Evolutionary conservation across 2,888 invertebrate genomes (phyloP).

Genomic region (Dasypogon diadema): DNA sequence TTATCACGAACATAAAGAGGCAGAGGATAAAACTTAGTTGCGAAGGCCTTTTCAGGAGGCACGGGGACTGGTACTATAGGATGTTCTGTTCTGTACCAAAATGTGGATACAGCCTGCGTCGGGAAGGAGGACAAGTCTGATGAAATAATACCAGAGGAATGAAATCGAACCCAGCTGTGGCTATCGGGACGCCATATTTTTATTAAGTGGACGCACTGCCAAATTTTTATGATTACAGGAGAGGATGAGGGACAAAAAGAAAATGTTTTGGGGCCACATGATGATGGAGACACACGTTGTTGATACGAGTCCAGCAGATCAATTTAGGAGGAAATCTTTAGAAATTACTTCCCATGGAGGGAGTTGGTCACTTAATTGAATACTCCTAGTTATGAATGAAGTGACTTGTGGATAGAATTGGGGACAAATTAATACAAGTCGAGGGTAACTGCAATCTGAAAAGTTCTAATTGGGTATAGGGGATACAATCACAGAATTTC

Average conservation of each 20-base stretch:
- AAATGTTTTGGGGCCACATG: constrained; percentile 47
- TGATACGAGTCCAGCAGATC: constrained; percentile 47
- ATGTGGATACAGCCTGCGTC: background rate
- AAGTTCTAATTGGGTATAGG: background rate
- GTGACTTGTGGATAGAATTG: constrained; percentile 36
- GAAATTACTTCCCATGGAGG: constrained; percentile 41
- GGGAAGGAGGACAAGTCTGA: background rate
- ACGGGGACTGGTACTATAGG: no score
- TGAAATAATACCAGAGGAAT: constrained; percentile 33
- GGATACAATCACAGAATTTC: background rate
- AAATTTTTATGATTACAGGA: constrained; percentile 48
- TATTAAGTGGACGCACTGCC: constrained; percentile 52
- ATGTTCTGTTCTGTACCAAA: no score
- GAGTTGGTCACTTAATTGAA: constrained; percentile 53
- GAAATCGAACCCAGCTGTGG: constrained; percentile 43
- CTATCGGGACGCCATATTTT: constrained; percentile 47
- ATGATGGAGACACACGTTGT: constrained; percentile 50
- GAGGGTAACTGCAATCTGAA: constrained; percentile 9
- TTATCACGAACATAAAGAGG: constrained; percentile 33
- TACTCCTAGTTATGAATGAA: constrained; percentile 40
- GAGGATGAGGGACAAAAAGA: background rate
- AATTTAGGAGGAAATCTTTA: constrained; percentile 40
- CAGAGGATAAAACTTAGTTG: constrained; percentile 30
- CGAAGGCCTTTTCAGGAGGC: background rate
- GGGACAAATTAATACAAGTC: constrained; percentile 25